These are phyloP conservation scores for Porites lutea DNA, from an alignment of 64 coral and sea anemone genomes.

Conservation along the genomic window DNA sequence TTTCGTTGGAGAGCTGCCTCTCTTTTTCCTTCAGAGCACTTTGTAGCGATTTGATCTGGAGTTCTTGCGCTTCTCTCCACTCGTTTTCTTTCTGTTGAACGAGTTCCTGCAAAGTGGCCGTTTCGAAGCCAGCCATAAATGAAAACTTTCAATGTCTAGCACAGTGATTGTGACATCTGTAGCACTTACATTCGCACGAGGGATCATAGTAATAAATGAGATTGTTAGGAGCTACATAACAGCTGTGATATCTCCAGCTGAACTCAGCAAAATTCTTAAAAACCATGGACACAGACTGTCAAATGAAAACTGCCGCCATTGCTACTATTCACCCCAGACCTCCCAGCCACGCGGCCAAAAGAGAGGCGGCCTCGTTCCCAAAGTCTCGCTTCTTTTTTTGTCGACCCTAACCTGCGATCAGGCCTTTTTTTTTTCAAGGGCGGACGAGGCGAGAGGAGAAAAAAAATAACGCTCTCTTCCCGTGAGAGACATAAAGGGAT, in stretches of 20 bases:
- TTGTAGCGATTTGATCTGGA: conserved; percentile 79
- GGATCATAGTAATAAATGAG: conserved; percentile 13
- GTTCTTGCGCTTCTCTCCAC: conserved; percentile 86
- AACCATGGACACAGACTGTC: neutral
- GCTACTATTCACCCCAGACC: neutral
- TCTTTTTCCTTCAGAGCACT: conserved; percentile 78
- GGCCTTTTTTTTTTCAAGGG: too few species aligned
- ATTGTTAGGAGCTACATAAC: neutral
- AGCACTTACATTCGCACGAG: neutral
- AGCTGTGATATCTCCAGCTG: neutral
- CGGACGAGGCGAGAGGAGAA: too few species aligned
- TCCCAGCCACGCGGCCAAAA: neutral
- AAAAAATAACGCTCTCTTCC: too few species aligned
- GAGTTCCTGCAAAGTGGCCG: conserved; percentile 61
- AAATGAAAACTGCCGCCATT: conserved; percentile 40
- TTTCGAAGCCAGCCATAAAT: neutral
- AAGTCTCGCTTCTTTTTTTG: too few species aligned
- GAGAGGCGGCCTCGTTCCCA: too few species aligned
- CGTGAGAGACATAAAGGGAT: too few species aligned
- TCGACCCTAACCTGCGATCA: too few species aligned
- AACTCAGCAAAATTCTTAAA: too few species aligned
- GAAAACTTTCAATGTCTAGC: neutral
- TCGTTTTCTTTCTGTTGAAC: conserved; percentile 98
- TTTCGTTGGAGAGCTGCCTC: conserved; percentile 75
- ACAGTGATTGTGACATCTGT: neutral